A percentile compares a stretch with the other conserved stretches of the same genome.
Evolutionary conservation across 2,797 vertebrate genomes (phyloP).

Genomic region (Numenius phaeopus): DNA sequence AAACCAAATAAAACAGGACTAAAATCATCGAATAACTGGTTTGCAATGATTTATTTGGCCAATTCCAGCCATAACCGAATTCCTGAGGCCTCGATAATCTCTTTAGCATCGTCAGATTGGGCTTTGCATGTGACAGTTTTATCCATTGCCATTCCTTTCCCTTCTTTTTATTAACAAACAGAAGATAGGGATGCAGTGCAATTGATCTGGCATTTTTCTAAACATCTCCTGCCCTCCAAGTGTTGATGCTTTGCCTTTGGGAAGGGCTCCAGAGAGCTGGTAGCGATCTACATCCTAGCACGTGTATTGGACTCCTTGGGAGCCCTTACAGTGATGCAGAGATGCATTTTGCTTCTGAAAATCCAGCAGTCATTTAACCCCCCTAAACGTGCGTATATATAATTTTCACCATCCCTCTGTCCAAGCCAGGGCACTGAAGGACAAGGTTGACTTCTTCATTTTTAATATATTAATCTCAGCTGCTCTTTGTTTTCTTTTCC

Average conservation of each 20-base stretch:
- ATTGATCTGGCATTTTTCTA: background rate
- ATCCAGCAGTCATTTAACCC: background rate
- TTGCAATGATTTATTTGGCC: conserved; percentile 10
- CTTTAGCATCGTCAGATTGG: background rate
- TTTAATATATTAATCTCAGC: conserved; percentile 12
- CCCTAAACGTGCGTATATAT: background rate
- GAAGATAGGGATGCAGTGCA: background rate
- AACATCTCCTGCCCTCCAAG: background rate
- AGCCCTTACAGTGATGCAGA: background rate
- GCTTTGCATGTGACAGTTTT: rapidly evolving
- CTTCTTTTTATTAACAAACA: background rate
- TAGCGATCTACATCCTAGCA: background rate
- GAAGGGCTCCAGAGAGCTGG: background rate
- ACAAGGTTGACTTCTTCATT: background rate
- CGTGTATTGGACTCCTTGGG: background rate
- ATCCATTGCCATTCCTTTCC: rapidly evolving
- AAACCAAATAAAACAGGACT: background rate
- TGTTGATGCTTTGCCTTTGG: background rate
- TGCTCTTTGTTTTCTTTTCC: background rate
- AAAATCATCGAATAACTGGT: background rate
- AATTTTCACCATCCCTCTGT: background rate
- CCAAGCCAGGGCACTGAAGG: background rate
- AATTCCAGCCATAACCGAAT: background rate
- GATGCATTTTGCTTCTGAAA: background rate
- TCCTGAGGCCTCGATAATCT: conserved; percentile 6